phyloP scores from a whole-genome alignment of 2,888 invertebrate genomes.

The Drosophila ezoana region DNA sequence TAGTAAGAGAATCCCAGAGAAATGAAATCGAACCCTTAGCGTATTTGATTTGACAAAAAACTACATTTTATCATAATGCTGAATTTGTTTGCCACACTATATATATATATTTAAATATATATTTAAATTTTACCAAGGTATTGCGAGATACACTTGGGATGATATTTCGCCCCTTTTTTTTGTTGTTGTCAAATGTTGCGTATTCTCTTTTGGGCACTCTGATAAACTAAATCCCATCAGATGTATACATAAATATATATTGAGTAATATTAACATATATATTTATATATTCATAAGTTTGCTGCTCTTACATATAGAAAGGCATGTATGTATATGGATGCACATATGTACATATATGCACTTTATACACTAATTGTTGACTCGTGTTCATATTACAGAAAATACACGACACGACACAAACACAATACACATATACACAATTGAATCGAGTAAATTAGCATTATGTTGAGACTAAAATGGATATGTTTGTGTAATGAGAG shows the following conservation, averaged over 20 bases:
- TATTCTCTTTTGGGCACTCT: constrained; percentile 50
- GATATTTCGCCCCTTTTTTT: constrained; percentile 25
- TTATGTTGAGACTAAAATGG: constrained; percentile 59
- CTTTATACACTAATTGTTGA: constrained; percentile 67
- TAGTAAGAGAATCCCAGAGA: not conserved
- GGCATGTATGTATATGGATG: constrained; percentile 26
- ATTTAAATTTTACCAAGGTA: constrained; percentile 4
- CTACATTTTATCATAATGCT: constrained; percentile 16
- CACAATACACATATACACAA: constrained; percentile 21
- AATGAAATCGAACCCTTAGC: constrained; percentile 25
- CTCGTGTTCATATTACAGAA: constrained; percentile 67
- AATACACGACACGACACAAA: constrained; percentile 24
- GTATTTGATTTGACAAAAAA: constrained; percentile 33
- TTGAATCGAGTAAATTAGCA: constrained; percentile 49
- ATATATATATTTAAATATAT: constrained; percentile 5
- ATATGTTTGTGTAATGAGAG: constrained; percentile 64
- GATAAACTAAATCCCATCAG: constrained; percentile 21
- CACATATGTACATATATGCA: constrained; percentile 23
- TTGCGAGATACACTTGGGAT: constrained; percentile 15
- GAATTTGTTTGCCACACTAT: constrained; percentile 39
- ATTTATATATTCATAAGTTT: not conserved
- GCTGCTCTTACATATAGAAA: constrained; percentile 9
- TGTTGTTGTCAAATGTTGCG: constrained; percentile 60
- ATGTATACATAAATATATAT: constrained; percentile 16
- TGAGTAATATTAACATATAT: constrained; percentile 16